These are phyloP conservation scores for Anthophora plumipes DNA, from an alignment of 2,888 invertebrate genomes.

Conservation along the genomic window DNA sequence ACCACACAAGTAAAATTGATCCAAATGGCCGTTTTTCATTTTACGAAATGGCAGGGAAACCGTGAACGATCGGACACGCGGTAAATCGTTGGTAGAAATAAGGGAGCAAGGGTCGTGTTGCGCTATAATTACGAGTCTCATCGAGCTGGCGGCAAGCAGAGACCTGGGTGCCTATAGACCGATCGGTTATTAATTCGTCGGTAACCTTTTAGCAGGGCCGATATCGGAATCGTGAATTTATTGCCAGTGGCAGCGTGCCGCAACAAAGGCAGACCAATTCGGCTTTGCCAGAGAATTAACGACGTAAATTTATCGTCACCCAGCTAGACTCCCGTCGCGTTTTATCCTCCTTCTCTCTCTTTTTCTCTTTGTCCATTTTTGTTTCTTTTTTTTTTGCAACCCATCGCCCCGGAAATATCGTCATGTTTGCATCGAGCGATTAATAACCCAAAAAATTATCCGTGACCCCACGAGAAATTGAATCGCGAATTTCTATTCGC, in stretches of 20 bases:
- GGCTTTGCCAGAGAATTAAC: slow-evolving; percentile 49
- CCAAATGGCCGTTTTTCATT: background rate
- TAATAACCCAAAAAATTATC: slow-evolving; percentile 47
- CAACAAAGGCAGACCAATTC: slow-evolving; percentile 50
- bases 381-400: background rate
- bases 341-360: background rate
- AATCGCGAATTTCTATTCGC: slow-evolving; percentile 30
- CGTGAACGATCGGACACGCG: background rate
- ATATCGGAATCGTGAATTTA: slow-evolving; percentile 60
- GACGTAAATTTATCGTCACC: slow-evolving; percentile 47
- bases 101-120: slow-evolving; percentile 11
- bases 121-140: slow-evolving; percentile 40
- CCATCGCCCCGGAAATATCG: slow-evolving; percentile 23
- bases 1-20: too few species aligned
- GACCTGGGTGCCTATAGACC: slow-evolving; percentile 14
- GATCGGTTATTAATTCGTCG: slow-evolving; percentile 55
- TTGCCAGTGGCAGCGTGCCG: slow-evolving; percentile 18
- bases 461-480: slow-evolving; percentile 34
- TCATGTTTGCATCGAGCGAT: slow-evolving; percentile 29
- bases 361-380: background rate
- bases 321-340: slow-evolving; percentile 7
- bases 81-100: slow-evolving; percentile 23
- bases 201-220: slow-evolving; percentile 47
- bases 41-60: background rate
- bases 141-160: slow-evolving; percentile 1